Evolutionary conservation across 2,797 vertebrate species (phyloP), one percentile per base, ranked within the genome.

Genomic region (Rhynchonycteris naso): DNA sequence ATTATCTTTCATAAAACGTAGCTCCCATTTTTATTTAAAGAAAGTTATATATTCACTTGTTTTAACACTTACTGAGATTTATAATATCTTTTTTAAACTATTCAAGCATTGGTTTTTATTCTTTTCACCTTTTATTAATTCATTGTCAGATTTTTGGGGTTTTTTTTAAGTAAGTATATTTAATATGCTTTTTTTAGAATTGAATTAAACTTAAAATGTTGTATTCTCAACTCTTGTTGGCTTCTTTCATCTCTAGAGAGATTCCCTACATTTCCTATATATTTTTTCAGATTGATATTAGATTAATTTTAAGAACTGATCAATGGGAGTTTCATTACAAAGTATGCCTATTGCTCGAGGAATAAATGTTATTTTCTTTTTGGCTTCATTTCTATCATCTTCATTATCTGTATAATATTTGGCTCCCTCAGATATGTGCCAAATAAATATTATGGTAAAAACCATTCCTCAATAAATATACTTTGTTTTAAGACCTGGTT

Each of bases 11-110:
- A 92, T 95, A 96, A 96, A 85, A 91, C 6, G 91, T 59, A 82
- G 61, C 52, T 87, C 35, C 10, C 12, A 43, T 97, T 93, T 91
- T 91, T 95, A 94, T 92, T 96, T 97, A 86, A 91, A 94, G 19
- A 15, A 82, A 68, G 12, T 56, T 75, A 33, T 2, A 19, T 30
- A 75, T 92, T 76, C 54, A 65, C 9, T 69, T 96, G 10, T 82
- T 78, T 91, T 63, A 56, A 72, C 80, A 91, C 66, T 74, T 30
- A 54, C 69, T 90, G 59, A 94, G 26, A 28, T 74, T 72, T 81
- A 4, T 61, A 30, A 54, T 61, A 7, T 38, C 56, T 43, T 72
- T 33, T 63, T 66, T 58, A 88, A 93, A 90, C 4, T 81, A 30
- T 47, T 95, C 35, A 65, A 82, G 75, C 4, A 61, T 28, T 88